phyloP scores from a whole-genome alignment of 2,888 invertebrate species.

The Trichogramma dendrolimi region DNA sequence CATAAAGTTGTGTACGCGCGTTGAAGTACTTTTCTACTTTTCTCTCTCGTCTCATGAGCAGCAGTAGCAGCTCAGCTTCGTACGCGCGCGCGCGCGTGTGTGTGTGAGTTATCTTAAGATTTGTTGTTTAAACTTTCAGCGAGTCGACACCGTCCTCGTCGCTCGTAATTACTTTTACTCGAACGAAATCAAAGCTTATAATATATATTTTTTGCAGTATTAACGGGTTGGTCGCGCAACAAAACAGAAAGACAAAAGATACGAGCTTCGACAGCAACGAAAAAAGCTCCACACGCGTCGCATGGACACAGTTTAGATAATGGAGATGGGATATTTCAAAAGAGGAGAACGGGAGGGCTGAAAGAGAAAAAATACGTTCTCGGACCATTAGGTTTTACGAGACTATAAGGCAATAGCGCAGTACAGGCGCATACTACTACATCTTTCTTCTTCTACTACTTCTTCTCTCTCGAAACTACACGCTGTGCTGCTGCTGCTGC shows the following conservation, averaged over 20 bases:
- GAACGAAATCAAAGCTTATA: no score
- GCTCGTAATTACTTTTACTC: no score
- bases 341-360: no score
- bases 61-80: neutral
- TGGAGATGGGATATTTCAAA: no score
- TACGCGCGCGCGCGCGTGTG: neutral
- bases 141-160: no score
- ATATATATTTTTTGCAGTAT: no score
- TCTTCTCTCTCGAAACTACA: neutral
- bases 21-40: no score
- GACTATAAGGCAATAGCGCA: constrained; percentile 6
- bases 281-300: no score
- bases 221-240: no score
- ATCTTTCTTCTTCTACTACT: neutral
- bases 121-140: constrained; percentile 13
- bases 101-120: constrained; percentile 11
- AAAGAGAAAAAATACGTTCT: constrained; percentile 14
- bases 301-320: no score
- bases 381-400: constrained; percentile 28
- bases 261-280: no score
- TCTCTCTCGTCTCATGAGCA: constrained; percentile 5
- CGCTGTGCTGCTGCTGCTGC: neutral
- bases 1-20: constrained; percentile 21
- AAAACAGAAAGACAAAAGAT: no score
- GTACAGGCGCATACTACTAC: constrained; percentile 10